Percentiles rank a stretch among this genome's conserved stretches.
Evolutionary conservation across 2,888 invertebrate species (phyloP).

Genomic region (Hetaerina titia): DNA sequence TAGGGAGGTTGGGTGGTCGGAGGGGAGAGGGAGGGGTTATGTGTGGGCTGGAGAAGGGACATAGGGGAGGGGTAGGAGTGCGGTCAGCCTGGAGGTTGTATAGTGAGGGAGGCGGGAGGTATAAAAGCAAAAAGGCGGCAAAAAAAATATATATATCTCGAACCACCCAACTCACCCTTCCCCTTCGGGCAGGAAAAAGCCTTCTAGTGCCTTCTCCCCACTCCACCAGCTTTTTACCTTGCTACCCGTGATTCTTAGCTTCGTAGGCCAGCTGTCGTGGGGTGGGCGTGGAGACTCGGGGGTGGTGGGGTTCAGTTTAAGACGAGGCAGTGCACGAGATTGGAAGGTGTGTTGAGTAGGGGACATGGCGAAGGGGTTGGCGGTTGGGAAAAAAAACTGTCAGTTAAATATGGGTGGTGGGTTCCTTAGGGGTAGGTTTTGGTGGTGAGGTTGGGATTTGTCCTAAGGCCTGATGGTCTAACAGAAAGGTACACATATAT

Average conservation of each 20-base stretch:
- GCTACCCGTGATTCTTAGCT: slow-evolving; percentile 63
- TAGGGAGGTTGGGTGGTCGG: slow-evolving; percentile 52
- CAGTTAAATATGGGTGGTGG: not conserved
- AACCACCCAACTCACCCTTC: not conserved
- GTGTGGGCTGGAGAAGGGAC: not conserved
- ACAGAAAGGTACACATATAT: not conserved
- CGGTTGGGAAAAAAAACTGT: not conserved
- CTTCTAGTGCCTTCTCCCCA: not conserved
- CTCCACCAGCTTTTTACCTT: slow-evolving; percentile 5
- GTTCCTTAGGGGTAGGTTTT: not conserved
- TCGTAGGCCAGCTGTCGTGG: slow-evolving; percentile 61
- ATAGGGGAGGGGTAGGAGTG: slow-evolving; percentile 9
- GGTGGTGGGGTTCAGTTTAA: not conserved
- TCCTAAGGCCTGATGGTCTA: not conserved
- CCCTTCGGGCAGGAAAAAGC: slow-evolving; percentile 41
- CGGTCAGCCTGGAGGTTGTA: slow-evolving; percentile 57
- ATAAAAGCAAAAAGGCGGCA: slow-evolving; percentile 27
- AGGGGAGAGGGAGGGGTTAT: not conserved
- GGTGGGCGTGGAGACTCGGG: not conserved
- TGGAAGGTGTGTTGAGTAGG: not conserved
- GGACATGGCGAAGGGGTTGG: not conserved
- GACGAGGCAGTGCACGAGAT: not conserved
- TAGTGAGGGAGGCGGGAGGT: slow-evolving; percentile 5
- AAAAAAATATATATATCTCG: slow-evolving; percentile 15
- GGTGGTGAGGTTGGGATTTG: not conserved